phyloP scores from a whole-genome alignment of 1,140 invertebrate species.

The Aethina tumida region DNA sequence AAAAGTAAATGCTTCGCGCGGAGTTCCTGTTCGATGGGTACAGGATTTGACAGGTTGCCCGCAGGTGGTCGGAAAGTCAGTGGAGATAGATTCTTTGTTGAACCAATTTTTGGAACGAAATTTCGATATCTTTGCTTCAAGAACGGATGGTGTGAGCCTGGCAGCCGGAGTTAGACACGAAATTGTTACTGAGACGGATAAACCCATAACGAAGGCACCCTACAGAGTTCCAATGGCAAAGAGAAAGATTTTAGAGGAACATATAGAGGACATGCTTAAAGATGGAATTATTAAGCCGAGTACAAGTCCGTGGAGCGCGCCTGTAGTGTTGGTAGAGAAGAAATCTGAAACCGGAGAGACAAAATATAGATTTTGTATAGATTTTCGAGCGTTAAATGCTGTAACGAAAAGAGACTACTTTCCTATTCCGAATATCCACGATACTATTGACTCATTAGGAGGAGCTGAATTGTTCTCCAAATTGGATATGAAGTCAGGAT shows the following conservation, averaged over 20 bases:
- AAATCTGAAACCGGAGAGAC: constrained; percentile 4
- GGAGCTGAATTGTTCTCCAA: constrained; percentile 31
- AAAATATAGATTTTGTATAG: constrained; percentile 21
- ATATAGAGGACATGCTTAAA: constrained; percentile 23
- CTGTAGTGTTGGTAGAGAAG: constrained; percentile 39
- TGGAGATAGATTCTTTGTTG: no score
- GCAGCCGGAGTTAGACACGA: no score
- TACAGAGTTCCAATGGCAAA: constrained; percentile 12
- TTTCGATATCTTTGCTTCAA: no score
- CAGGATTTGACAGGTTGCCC: no score
- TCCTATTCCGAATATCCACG: constrained; percentile 39
- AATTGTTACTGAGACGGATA: no score
- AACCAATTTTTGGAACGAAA: no score
- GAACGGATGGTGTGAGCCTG: no score
- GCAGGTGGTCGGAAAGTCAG: no score
- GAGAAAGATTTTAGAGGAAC: constrained; percentile 9
- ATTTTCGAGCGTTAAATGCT: constrained; percentile 28
- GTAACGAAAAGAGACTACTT: constrained; percentile 34
- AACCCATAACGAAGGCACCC: no score
- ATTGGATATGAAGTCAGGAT: constrained; percentile 37
- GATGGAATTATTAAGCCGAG: constrained; percentile 27
- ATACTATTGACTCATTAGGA: constrained; percentile 34
- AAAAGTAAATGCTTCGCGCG: no score
- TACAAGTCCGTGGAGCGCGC: constrained; percentile 32
- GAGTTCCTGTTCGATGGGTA: no score